Percentiles rank a stretch among this genome's conserved stretches.
These are phyloP conservation scores for Carposina sasakii DNA, from an alignment of 1,140 invertebrate species.

Conservation along the genomic window DNA sequence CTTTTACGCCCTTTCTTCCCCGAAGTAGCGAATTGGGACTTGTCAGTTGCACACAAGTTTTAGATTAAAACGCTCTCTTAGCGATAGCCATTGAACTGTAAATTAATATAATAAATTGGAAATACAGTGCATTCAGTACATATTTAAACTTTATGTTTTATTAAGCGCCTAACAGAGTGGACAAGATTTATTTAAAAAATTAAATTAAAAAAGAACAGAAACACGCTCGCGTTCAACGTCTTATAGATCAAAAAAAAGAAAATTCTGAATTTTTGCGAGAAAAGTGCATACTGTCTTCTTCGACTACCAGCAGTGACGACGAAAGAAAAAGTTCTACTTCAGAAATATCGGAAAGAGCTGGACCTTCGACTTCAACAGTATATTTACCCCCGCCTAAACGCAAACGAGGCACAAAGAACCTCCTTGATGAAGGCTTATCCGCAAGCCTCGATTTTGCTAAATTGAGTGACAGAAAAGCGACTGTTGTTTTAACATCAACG, in stretches of 20 bases:
- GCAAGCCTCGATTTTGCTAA: conserved; percentile 27
- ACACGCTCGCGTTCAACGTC: not conserved
- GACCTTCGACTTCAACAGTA: not conserved
- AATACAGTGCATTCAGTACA: too few species aligned
- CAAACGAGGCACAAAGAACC: conserved; percentile 13
- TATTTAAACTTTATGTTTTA: too few species aligned
- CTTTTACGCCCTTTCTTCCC: too few species aligned
- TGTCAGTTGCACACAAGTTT: too few species aligned
- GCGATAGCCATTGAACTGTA: too few species aligned
- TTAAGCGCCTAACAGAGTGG: too few species aligned
- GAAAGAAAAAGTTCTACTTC: not conserved
- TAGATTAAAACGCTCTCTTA: too few species aligned
- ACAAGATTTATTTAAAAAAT: conserved; percentile 5
- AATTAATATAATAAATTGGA: too few species aligned
- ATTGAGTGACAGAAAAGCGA: conserved; percentile 27
- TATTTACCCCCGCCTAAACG: conserved; percentile 1
- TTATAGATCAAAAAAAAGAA: conserved; percentile 6
- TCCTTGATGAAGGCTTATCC: conserved; percentile 20
- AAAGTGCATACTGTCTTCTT: conserved; percentile 14
- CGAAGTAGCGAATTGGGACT: too few species aligned
- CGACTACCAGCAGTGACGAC: not conserved
- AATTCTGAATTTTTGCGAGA: conserved; percentile 2
- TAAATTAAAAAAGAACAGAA: not conserved
- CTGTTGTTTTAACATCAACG: conserved; percentile 25
- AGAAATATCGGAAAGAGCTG: not conserved